Conservation (phyloP, 37 sponge, comb jelly and placozoan species). For the Oopsacas minuta region DNA sequence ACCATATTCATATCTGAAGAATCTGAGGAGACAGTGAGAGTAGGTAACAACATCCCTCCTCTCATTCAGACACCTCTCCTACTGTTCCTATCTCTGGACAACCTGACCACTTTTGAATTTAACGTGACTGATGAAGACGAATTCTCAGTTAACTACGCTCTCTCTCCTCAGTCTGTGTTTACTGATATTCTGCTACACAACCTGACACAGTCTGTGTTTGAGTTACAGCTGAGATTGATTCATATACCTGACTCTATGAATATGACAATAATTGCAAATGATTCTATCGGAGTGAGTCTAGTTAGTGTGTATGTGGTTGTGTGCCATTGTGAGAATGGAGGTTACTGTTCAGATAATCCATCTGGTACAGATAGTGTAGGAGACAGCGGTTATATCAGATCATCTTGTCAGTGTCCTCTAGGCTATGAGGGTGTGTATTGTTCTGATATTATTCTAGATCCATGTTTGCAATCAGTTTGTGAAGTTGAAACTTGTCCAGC, state of each 20-base stretch:
- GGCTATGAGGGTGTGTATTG: not conserved
- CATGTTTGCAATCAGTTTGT: not conserved
- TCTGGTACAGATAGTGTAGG: not conserved
- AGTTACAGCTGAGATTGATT: not conserved
- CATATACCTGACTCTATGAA: not conserved
- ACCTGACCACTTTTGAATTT: constrained; percentile 3
- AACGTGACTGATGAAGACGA: not conserved
- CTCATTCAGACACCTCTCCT: not conserved
- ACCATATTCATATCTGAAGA: not conserved
- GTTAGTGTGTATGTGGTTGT: not conserved
- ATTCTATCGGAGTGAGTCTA: not conserved
- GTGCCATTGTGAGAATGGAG: not conserved
- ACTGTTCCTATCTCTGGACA: not conserved
- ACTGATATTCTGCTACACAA: not conserved
- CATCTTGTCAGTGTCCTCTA: not conserved
- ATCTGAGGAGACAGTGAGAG: not conserved
- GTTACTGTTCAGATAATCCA: not conserved
- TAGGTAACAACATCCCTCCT: not conserved
- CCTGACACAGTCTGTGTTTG: not conserved
- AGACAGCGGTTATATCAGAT: not conserved
- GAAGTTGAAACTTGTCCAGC: not conserved
- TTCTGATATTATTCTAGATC: not conserved
- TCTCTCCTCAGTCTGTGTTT: not conserved
- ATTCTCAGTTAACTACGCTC: not conserved
- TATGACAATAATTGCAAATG: constrained; percentile 11